These are phyloP conservation scores for Coptotermes formosanus DNA, from an alignment of 1,140 invertebrate genomes.

Conservation along the genomic window DNA sequence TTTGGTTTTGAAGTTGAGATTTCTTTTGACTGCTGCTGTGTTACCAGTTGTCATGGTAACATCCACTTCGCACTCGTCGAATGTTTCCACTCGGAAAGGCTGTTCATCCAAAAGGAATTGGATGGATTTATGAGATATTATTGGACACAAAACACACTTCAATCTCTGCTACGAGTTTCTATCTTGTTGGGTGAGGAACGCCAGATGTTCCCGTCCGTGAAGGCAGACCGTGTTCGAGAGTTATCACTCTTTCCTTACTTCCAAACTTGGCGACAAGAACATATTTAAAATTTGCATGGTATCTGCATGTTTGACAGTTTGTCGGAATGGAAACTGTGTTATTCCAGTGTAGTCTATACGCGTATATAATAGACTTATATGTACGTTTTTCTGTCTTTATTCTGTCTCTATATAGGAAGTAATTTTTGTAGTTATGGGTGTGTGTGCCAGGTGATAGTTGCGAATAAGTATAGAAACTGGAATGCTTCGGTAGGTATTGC, in stretches of 20 bases:
- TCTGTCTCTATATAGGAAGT: too few species aligned
- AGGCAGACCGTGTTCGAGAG: not conserved
- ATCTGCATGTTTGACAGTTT: not conserved
- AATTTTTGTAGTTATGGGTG: too few species aligned
- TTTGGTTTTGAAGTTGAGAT: not conserved
- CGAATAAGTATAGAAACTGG: too few species aligned
- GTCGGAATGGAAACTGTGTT: not conserved
- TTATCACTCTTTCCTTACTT: not conserved
- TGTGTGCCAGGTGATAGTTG: too few species aligned
- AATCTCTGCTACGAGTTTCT: not conserved
- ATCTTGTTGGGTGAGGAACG: not conserved
- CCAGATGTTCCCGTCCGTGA: not conserved
- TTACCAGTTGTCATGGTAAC: not conserved
- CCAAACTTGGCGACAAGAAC: not conserved
- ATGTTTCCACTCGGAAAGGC: not conserved
- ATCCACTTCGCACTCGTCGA: not conserved
- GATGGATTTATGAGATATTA: slow-evolving; percentile 17
- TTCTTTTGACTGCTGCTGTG: not conserved
- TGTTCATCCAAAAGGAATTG: slow-evolving; percentile 16
- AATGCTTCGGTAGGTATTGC: too few species aligned
- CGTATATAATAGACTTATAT: too few species aligned
- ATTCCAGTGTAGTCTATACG: too few species aligned
- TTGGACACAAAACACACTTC: slow-evolving; percentile 15
- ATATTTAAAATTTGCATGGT: not conserved
- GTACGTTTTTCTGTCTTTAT: too few species aligned